Base-by-base conservation (phyloP, 2,888 invertebrate species). In the Nomada goodeniana region DNA sequence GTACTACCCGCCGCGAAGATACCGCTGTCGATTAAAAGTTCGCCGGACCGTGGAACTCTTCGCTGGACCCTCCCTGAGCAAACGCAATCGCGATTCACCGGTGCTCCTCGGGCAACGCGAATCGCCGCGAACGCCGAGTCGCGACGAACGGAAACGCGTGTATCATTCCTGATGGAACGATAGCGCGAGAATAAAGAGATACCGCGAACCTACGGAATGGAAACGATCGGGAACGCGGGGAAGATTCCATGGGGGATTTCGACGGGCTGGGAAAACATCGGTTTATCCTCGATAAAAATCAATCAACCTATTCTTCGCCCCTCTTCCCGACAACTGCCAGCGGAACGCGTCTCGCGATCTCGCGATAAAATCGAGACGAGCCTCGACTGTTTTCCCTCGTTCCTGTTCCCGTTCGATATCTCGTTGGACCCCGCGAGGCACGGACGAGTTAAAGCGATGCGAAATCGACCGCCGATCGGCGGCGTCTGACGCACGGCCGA, bases 271-370 rank as follows among this genome's bases (percentile, higher is more conserved):
- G 69, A 69, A 71, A 76, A 63, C 64, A 71, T 71, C 11, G 76
- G 42, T 72, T 71, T 60, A 72, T 65, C 72, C 63, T 26, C 23
- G 52, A 65, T 65, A 72, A 73, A 67, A 61, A 67, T 77, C 77
- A 47, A 61, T 72, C 73, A 29, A 2, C 63, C 23, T 76, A 63
- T 64, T 55, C 70, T 57, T 63, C 13, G 26, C 26, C n/a, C 2
- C 23, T 23, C 23, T 23, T 1, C 26, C 26, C 26, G 55, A 20
- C 50, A 57, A 47, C 13, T 13, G 15, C 36, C 36, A 5, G 18
- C 26, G 72, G 47, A 29, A 36, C 57, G 64, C 53, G 53, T 67
- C 26, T 52, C 36, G 50, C 20, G 13, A 36, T 23, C 23, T 36
- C 7, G 44, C 52, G 74, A 74, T 78, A 47, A 63, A 77, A 61